Base-by-base conservation (phyloP, 2,113 vertebrate species). In the Microcebus tavaratra region DNA sequence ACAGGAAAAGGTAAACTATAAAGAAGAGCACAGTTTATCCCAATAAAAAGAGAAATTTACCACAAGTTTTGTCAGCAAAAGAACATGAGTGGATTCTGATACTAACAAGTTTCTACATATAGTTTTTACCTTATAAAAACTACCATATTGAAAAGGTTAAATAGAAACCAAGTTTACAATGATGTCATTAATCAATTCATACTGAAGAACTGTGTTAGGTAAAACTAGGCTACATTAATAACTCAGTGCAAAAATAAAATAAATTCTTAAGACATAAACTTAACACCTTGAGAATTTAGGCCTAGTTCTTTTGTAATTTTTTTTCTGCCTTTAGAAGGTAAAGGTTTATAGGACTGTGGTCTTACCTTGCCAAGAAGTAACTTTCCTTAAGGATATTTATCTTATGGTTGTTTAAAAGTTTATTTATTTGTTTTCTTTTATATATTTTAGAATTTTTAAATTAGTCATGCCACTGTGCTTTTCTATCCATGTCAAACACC, bases 211-310 rank as follows among this genome's bases (percentile, higher is more conserved):
- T n/a, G 93, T 84, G 90, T 95, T 78, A 80, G 89, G 91, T 91
- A 88, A 95, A 96, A 78, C 8, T 13, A 80, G 76, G 31, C 36
- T 95, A 45, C 36, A 45, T 96, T 94, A 95, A 89, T 72, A 93
- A 96, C 50, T 72, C 59, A 36, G 59, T 81, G 65, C 59, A 94
- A 86, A 95, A 97, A 97, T 91, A 96, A 95, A 97, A 94, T 93
- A 87, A 92, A 90, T 97, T 95, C 50, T 78, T 85, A 92, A 53
- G 83, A 95, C 61, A 92, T 94, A 92, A 88, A 97, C 87, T 90
- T 95, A 95, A 94, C 87, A 95, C 89, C 87, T 97, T 93, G 59
- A 92, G 86, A 93, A 93, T 92, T 86, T 83, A 91, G 75, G 65
- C 45, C 59, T 94, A 86, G 88, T 82, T 48, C 55, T 97, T 95